These are phyloP conservation scores for Caretta caretta DNA, from an alignment of 2,113 vertebrate genomes.

Conservation along the genomic window DNA sequence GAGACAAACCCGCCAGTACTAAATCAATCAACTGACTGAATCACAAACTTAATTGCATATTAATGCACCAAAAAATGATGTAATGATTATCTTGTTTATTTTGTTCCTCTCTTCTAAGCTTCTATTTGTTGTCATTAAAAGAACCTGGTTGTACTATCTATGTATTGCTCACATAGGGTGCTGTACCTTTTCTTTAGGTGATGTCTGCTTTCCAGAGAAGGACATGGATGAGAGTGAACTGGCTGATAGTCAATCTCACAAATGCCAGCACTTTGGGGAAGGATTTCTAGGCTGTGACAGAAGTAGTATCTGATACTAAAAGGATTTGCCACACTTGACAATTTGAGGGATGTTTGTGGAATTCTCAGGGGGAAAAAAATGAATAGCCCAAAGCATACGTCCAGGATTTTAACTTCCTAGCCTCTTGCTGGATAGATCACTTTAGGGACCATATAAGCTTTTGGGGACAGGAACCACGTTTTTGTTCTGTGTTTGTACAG, in stretches of 20 bases:
- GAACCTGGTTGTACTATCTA: neutral
- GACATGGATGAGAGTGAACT: neutral
- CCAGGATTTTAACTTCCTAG: neutral
- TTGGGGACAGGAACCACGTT: neutral
- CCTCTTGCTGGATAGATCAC: neutral
- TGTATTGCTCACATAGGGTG: neutral
- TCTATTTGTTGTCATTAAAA: conserved; percentile 3
- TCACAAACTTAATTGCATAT: neutral
- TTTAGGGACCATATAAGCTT: neutral
- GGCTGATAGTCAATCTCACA: neutral
- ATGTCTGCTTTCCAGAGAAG: accelerated
- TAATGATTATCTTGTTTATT: neutral
- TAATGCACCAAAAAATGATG: neutral
- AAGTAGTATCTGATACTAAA: neutral
- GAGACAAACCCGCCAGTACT: conserved; percentile 22
- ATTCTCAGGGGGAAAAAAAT: no score
- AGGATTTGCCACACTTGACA: neutral
- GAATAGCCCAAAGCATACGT: neutral
- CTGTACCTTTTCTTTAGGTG: neutral
- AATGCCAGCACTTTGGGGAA: accelerated
- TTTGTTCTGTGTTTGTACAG: neutral
- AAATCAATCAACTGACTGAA: conserved; percentile 26
- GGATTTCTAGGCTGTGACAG: neutral
- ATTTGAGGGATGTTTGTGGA: neutral
- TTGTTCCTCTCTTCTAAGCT: neutral